Evolutionary conservation across 1,140 invertebrate species (phyloP), one percentile per base, ranked within the genome.

Genomic region (Hirudo medicinalis): DNA sequence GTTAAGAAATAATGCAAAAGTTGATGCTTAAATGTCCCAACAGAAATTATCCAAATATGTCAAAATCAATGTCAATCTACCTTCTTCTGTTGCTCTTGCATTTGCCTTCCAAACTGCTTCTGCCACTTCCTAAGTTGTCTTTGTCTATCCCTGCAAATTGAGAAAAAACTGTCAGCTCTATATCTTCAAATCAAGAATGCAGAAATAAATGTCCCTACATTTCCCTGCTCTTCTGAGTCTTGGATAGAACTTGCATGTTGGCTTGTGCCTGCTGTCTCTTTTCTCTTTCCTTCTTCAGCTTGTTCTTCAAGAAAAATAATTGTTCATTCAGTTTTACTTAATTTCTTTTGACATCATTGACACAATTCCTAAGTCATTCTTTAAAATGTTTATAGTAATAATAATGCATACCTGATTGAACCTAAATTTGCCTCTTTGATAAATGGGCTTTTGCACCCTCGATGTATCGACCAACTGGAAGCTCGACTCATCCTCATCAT

Each of bases 401-500:
- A 29, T 69, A 19, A 43, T 69, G 32, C 49, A 69, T 66, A 82
- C 80, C 77, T 82, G 81, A 49, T 80, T 81, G 75, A 80, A 82
- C 55, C 79, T 75, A 17, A 77, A 73, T 57, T 80, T 73, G 19
- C 79, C 77, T 70, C 79, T 73, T 74, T 81, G 80, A 71, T 81
- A 81, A 11, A 79, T 72, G 17, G 80, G 81, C 72, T 80, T 80
- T 75, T 80, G 79, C 20, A 79, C 75, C 53, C 91, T 86, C 2
- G 92, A 90, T 0, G 93, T 95, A 79, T 97, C 94, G 75, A 98
- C 94, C 81, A 97, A 82, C 79, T 97, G 94, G 86, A 97, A 99
- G n/a, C 91, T 92, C 73, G 90, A 94, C 82, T 99, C 94, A 83
- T 99, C 94, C 80, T 99, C 94, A 78, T 97, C 94, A 79, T 97